A percentile compares a stretch with the other conserved stretches of the same genome.
Evolutionary conservation across 2,888 invertebrate species (phyloP).

Genomic region (Oxystoma pomonae): DNA sequence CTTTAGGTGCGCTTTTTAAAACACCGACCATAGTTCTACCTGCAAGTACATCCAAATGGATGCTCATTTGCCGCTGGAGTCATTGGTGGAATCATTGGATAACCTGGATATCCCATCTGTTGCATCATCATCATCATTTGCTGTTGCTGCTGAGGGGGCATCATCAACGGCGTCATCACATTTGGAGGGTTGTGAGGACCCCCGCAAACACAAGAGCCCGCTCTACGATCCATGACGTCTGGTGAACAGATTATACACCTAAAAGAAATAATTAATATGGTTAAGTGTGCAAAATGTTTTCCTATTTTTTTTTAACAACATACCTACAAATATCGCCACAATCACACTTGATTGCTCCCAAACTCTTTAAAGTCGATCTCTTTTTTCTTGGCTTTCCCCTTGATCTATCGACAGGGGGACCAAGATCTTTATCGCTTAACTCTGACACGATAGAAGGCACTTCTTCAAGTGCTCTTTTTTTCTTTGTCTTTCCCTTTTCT

Average conservation of each 20-base stretch:
- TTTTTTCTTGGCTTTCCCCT: conserved; percentile 23
- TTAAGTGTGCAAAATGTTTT: too few relatives aligned
- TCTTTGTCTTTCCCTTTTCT: conserved; percentile 9
- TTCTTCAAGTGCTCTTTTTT: conserved; percentile 23
- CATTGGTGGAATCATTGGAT: not conserved
- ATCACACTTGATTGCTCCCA: conserved; percentile 23
- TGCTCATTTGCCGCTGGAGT: not conserved
- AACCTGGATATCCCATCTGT: too few relatives aligned
- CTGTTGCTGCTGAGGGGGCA: too few relatives aligned
- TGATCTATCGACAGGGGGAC: conserved; percentile 12
- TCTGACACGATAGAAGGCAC: conserved; percentile 29
- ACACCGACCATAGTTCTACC: too few relatives aligned
- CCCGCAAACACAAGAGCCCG: not conserved
- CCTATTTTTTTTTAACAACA: not conserved
- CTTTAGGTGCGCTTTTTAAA: too few relatives aligned
- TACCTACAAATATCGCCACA: conserved; percentile 28
- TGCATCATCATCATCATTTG: too few relatives aligned
- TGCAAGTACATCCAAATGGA: not conserved
- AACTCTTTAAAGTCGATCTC: conserved; percentile 16
- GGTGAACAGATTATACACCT: conserved; percentile 15
- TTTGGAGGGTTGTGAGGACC: conserved; percentile 1
- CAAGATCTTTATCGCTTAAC: conserved; percentile 22
- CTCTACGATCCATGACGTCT: conserved; percentile 1
- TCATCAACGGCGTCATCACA: not conserved
- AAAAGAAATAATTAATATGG: not conserved